Conservation (phyloP, 2,888 invertebrate species). For the Eucera pruinosa region DNA sequence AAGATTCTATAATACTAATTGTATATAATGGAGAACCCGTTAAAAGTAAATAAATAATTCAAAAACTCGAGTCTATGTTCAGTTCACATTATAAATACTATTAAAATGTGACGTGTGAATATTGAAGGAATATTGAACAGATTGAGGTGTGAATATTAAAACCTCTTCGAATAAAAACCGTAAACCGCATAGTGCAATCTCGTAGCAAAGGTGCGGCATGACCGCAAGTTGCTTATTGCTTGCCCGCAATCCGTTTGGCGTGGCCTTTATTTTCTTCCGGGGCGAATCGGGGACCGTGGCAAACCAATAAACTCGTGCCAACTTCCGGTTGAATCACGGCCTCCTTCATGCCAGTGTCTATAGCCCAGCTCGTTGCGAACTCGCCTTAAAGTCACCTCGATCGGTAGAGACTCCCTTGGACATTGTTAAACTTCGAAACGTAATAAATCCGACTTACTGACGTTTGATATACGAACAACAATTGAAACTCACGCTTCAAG, state of each 20-base stretch:
- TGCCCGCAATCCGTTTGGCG: constrained; percentile 4
- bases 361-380: constrained; percentile 61
- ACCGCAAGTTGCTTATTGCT: neutral
- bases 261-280: constrained; percentile 54
- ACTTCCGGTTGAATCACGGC: constrained; percentile 58
- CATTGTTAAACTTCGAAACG: constrained; percentile 71
- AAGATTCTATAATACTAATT: too few species aligned
- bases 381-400: constrained; percentile 71
- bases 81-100: too few species aligned
- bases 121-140: too few species aligned
- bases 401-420: constrained; percentile 54
- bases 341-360: constrained; percentile 44
- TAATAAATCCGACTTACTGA: constrained; percentile 65
- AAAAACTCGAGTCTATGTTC: too few species aligned
- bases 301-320: constrained; percentile 60
- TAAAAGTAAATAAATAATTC: too few species aligned
- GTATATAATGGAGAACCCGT: too few species aligned
- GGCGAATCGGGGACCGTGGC: constrained; percentile 25
- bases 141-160: too few species aligned
- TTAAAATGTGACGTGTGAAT: too few species aligned
- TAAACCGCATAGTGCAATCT: too few species aligned
- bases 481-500: neutral
- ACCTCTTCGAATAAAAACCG: too few species aligned
- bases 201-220: too few species aligned
- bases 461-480: constrained; percentile 52